Percentiles rank a stretch among this genome's conserved stretches.
phyloP scores from a whole-genome alignment of 2,797 vertebrate genomes.

The Phrynocephalus guinanensis region DNA sequence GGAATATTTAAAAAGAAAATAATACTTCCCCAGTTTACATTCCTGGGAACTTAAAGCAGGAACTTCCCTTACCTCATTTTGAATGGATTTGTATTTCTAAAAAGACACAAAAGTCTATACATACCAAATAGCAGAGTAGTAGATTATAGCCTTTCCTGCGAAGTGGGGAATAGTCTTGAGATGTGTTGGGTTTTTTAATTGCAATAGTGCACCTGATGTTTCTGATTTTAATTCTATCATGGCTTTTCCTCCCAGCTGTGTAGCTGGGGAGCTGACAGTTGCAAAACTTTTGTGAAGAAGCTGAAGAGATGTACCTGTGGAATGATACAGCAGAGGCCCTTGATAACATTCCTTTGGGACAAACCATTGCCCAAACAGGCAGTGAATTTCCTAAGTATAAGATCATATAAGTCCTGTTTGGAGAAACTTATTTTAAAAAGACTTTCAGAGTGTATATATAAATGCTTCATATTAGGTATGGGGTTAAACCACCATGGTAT shows the following conservation, averaged over 20 bases:
- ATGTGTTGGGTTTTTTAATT: not conserved
- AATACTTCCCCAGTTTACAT: not conserved
- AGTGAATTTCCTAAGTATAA: slow-evolving; percentile 42
- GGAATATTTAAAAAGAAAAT: slow-evolving; percentile 9
- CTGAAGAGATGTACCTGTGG: slow-evolving; percentile 6
- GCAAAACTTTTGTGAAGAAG: slow-evolving; percentile 27
- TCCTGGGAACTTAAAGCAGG: slow-evolving; percentile 11
- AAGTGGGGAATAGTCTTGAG: not conserved
- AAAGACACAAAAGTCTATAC: not conserved
- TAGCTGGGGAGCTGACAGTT: not conserved
- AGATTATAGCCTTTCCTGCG: not conserved
- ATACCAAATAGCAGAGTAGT: slow-evolving; percentile 7
- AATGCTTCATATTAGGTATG: slow-evolving; percentile 44
- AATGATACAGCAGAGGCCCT: not conserved
- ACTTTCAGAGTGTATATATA: slow-evolving; percentile 31
- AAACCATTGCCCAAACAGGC: slow-evolving; percentile 28
- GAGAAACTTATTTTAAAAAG: slow-evolving; percentile 30
- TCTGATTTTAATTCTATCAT: not conserved
- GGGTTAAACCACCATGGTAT: slow-evolving; percentile 67
- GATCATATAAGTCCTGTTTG: slow-evolving; percentile 15
- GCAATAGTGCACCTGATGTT: not conserved
- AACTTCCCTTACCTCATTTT: slow-evolving; percentile 37
- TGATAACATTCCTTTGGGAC: slow-evolving; percentile 13
- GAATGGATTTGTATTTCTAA: slow-evolving; percentile 35
- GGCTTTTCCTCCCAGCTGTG: not conserved